Conservation (phyloP, 2,888 invertebrate genomes). For the Cepaea hortensis region DNA sequence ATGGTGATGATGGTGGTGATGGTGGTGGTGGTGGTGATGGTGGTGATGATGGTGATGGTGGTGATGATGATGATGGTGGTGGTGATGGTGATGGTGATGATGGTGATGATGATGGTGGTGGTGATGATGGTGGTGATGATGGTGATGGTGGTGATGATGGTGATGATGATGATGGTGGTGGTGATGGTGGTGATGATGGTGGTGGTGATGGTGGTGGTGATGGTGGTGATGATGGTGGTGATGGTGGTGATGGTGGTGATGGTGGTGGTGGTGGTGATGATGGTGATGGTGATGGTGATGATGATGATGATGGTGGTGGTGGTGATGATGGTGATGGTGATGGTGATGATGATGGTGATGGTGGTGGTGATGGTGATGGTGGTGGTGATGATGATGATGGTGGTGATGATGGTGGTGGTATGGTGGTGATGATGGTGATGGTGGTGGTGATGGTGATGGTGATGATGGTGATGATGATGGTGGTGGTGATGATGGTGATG, state of each 20-base stretch:
- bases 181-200: neutral
- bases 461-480: conserved; percentile 38
- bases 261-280: conserved; percentile 47
- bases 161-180: neutral
- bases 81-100: conserved; percentile 49
- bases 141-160: neutral
- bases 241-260: conserved; percentile 3
- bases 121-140: neutral
- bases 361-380: neutral
- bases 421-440: neutral
- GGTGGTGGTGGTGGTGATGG: conserved; percentile 11
- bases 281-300: conserved; percentile 31
- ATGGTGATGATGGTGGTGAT: neutral
- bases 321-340: neutral
- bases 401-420: conserved; percentile 18
- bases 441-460: conserved; percentile 47
- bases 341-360: neutral
- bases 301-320: neutral
- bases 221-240: conserved; percentile 18
- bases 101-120: conserved; percentile 30
- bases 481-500: neutral
- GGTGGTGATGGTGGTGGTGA: conserved; percentile 9
- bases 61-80: neutral
- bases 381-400: conserved; percentile 18
- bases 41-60: conserved; percentile 18